Percentiles rank a stretch among this genome's conserved stretches.
phyloP scores from a whole-genome alignment of 2,888 invertebrate genomes.

The Gymnocheta viridis region DNA sequence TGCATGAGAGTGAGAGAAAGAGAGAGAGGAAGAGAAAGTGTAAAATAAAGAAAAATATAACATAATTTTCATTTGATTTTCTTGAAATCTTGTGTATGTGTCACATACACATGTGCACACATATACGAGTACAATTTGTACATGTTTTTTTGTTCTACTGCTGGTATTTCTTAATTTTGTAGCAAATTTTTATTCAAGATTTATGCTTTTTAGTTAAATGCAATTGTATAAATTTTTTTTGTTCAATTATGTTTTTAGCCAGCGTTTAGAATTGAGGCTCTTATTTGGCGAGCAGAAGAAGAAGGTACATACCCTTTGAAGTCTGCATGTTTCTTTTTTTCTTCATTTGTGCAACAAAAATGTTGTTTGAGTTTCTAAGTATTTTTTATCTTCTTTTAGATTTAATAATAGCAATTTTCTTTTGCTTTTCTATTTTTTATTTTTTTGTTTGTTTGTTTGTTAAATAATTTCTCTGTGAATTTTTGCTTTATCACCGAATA shows the following conservation, averaged over 20 bases:
- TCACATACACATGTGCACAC: not conserved
- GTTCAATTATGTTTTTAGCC: not conserved
- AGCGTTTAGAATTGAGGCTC: not conserved
- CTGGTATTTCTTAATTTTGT: not conserved
- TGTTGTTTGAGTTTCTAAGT: constrained; percentile 25
- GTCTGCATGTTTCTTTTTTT: constrained; percentile 55
- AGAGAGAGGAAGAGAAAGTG: constrained; percentile 33
- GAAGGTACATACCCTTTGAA: constrained; percentile 60
- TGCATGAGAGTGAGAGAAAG: not conserved
- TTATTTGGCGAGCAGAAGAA: not conserved
- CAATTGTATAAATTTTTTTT: constrained; percentile 17
- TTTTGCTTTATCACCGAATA: constrained; percentile 36
- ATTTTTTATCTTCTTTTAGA: not conserved
- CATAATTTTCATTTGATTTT: constrained; percentile 37
- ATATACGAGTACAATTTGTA: not conserved
- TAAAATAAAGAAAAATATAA: constrained; percentile 35
- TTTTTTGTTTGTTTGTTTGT: not conserved
- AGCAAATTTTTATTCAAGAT: not conserved
- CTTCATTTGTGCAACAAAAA: constrained; percentile 38
- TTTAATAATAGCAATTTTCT: constrained; percentile 6
- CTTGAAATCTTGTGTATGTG: constrained; percentile 5
- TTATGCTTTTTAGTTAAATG: not conserved
- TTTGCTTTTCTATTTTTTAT: not conserved
- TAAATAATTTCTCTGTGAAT: constrained; percentile 15
- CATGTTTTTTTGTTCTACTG: constrained; percentile 1